Evolutionary conservation across 1,140 invertebrate species (phyloP), one percentile per base, ranked within the genome.

Genomic region (Nixonia krombeini): DNA sequence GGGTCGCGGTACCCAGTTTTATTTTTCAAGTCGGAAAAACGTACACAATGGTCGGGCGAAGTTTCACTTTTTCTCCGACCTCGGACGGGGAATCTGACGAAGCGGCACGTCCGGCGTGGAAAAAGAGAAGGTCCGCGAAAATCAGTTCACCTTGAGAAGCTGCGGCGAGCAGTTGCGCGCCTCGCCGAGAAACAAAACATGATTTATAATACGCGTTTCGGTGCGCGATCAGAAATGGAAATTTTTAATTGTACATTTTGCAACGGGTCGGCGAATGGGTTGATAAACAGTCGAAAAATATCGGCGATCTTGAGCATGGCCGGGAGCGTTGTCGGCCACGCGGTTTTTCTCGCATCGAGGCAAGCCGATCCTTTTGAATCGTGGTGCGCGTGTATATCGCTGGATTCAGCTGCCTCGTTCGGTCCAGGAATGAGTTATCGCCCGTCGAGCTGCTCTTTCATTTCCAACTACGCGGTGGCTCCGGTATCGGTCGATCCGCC

Each of bases 391-490:
- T 80, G 80, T 79, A 78, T 76, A 79, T 77, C 75, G 74, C 76
- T 76, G 78, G 74, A 79, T 85, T 83, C 83, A 83, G 83, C 80
- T 83, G 81, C 79, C 79, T 81, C 75, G 82, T 82, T 84, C 81
- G 82, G 78, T 82, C 81, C 82, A 80, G 76, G 79, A 84, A 85
- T 85, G 83, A 85, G 79, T 85, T 84, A 85, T 85, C 81, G 81
- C 78, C 78, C 76, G 77, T 82, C 76, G 78, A 69, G 76, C 70
- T 75, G 82, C 79, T 80, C 81, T 85, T 84, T 85, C 82, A 84
- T 85, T 85, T 84, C 78, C 81, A 85, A 80, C 78, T 72, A 70
- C 69, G 72, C 73, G 73, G 67, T 78, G 72, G 77, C 65, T 63
- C 68, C 64, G 59, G 69, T 73, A 73, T 73, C 72, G 78, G 64